A percentile compares a stretch with the other conserved stretches of the same genome.
phyloP scores from a whole-genome alignment of 2,888 invertebrate genomes.

The Alviniconcha strummeri region DNA sequence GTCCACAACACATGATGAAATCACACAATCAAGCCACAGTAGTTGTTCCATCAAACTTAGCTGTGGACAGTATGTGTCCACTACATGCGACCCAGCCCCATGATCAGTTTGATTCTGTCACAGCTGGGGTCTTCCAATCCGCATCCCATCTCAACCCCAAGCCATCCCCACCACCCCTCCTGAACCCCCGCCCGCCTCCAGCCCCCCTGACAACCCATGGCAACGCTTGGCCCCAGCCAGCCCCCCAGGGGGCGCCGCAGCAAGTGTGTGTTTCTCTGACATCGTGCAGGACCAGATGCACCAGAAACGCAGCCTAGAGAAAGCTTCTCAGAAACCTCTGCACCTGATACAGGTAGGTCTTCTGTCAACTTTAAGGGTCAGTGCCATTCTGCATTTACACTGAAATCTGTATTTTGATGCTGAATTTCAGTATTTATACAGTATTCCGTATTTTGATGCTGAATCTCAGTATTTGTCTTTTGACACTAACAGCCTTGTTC shows the following conservation, averaged over 20 bases:
- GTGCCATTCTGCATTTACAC: too few relatives aligned
- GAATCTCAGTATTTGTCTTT: too few relatives aligned
- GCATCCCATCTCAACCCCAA: constrained; percentile 18
- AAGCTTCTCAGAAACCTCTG: constrained; percentile 84
- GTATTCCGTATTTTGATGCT: too few relatives aligned
- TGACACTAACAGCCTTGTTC: too few relatives aligned
- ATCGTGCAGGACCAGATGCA: constrained; percentile 85
- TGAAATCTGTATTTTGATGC: too few relatives aligned
- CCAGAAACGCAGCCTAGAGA: constrained; percentile 82
- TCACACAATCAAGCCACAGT: too few relatives aligned
- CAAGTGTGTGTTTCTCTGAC: constrained; percentile 72
- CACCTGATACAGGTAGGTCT: constrained; percentile 82
- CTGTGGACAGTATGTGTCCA: too few relatives aligned
- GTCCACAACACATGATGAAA: too few relatives aligned
- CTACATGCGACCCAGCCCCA: too few relatives aligned
- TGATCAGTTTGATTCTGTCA: neutral
- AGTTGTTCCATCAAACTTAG: too few relatives aligned
- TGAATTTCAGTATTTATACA: too few relatives aligned
- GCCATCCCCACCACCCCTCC: constrained; percentile 17
- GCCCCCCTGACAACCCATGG: constrained; percentile 40
- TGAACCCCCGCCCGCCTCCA: constrained; percentile 10
- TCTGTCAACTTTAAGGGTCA: too few relatives aligned
- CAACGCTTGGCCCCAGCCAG: constrained; percentile 34
- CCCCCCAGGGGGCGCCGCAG: constrained; percentile 26
- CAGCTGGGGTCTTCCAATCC: constrained; percentile 31